Conservation (phyloP, 2,797 vertebrate genomes). For the Vespertilio murinus region DNA sequence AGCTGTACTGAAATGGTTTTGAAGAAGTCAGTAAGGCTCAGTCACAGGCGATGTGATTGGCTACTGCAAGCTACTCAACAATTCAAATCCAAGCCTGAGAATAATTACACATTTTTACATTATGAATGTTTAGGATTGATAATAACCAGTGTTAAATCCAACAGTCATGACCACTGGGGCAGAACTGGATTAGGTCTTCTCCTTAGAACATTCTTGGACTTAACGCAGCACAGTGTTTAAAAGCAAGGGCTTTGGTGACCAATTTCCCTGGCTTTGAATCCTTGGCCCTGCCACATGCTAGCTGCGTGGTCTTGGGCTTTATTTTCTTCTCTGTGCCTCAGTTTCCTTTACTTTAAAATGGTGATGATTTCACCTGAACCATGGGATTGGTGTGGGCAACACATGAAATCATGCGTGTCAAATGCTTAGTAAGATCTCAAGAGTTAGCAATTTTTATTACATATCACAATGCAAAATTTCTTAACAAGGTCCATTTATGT, state of each 20-base stretch:
- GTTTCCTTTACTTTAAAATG: not conserved
- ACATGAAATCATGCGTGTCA: not conserved
- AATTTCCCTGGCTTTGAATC: not conserved
- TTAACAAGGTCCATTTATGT: conserved; percentile 31
- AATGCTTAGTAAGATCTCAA: not conserved
- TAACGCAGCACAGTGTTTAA: not conserved
- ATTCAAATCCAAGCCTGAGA: not conserved
- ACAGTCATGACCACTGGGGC: not conserved
- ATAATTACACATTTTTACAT: not conserved
- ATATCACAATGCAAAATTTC: not conserved
- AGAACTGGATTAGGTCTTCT: not conserved
- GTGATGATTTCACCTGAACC: not conserved
- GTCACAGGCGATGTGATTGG: not conserved
- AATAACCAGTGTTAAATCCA: not conserved
- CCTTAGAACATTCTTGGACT: not conserved
- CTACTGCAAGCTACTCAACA: not conserved
- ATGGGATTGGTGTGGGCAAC: not conserved
- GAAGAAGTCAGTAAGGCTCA: not conserved
- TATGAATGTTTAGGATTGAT: not conserved
- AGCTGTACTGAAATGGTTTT: not conserved
- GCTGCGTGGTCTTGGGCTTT: not conserved
- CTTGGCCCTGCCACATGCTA: not conserved
- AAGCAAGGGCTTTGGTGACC: not conserved
- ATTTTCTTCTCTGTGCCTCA: not conserved
- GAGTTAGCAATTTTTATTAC: not conserved